Percentiles rank a stretch among this genome's conserved stretches.
phyloP scores from a whole-genome alignment of 2,797 vertebrate species.

The Heteromormyrus szaboi region DNA sequence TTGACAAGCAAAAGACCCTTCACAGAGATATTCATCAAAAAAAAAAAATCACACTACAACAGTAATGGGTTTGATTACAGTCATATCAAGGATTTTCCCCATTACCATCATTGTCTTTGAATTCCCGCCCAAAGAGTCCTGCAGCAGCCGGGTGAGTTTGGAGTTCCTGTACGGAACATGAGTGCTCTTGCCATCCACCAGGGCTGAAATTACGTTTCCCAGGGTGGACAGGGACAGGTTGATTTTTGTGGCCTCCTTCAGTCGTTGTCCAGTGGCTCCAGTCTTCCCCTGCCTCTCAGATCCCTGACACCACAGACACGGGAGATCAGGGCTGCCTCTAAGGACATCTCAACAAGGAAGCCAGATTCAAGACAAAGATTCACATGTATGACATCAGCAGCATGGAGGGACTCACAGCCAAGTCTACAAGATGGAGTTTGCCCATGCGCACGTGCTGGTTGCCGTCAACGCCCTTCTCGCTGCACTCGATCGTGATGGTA shows the following conservation, averaged over 20 bases:
- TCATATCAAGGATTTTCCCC: neutral
- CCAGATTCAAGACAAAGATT: neutral
- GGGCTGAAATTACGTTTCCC: constrained; percentile 94
- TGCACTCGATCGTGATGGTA: constrained; percentile 97
- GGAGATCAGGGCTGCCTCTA: neutral
- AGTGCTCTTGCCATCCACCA: constrained; percentile 97
- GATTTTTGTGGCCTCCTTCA: constrained; percentile 98
- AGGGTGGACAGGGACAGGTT: constrained; percentile 94
- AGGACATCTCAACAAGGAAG: neutral
- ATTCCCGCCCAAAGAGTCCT: constrained; percentile 95
- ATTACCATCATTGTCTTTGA: constrained; percentile 99
- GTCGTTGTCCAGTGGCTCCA: constrained; percentile 89
- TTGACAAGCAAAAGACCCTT: neutral
- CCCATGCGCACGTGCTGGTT: constrained; percentile 97
- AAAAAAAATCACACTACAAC: neutral
- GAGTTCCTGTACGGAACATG: constrained; percentile 97
- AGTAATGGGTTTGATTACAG: neutral
- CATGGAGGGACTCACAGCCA: constrained; percentile 71
- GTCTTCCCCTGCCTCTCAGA: constrained; percentile 97
- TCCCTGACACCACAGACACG: constrained; percentile 50
- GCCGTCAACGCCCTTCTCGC: constrained; percentile 91
- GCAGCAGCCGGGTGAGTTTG: constrained; percentile 89
- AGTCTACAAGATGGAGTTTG: constrained; percentile 93
- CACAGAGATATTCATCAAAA: neutral
- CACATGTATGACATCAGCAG: neutral